Evolutionary conservation across 2,797 vertebrate genomes (phyloP).

Genomic region (Heteromormyrus szaboi): DNA sequence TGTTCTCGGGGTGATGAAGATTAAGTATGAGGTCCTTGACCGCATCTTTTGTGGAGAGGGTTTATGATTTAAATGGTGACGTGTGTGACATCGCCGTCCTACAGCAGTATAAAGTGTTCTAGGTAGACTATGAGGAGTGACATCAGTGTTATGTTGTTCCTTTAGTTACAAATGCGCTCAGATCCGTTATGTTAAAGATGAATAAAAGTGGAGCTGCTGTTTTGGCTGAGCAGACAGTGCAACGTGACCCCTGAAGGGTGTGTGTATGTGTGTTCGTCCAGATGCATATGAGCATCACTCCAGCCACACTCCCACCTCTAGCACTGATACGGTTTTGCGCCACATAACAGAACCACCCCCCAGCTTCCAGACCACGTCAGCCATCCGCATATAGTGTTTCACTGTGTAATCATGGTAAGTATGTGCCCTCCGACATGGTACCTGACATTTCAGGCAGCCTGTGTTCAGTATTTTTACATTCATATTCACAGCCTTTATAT

Average conservation of each 20-base stretch:
- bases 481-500: neutral
- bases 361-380: neutral
- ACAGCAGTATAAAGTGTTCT: neutral
- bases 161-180: neutral
- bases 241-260: neutral
- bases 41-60: neutral
- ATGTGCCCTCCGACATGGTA: neutral
- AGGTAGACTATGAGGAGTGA: neutral
- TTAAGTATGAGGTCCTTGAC: neutral
- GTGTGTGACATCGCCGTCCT: neutral
- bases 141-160: neutral
- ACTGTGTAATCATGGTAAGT: neutral
- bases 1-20: neutral
- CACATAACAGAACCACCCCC: neutral
- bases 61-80: constrained; percentile 4
- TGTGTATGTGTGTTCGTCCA: neutral
- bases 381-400: neutral
- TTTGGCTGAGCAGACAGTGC: neutral
- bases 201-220: neutral
- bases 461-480: neutral
- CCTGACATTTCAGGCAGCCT: neutral
- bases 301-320: neutral
- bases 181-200: neutral
- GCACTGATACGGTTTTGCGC: neutral
- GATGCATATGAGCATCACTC: neutral